These are phyloP conservation scores for Silurus meridionalis DNA, from an alignment of 2,113 vertebrate species.

Conservation along the genomic window DNA sequence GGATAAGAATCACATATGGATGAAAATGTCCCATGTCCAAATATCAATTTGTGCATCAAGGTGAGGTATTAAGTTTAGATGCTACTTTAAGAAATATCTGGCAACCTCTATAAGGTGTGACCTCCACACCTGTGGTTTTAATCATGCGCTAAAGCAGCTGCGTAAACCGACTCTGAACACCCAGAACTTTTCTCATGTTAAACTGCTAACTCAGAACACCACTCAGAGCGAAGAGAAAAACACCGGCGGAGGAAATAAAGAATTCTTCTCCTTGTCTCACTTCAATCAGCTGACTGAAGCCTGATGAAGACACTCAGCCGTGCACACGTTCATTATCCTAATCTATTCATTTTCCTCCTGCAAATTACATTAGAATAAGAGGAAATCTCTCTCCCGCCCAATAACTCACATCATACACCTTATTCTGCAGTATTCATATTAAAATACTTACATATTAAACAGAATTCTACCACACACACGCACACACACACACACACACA, in stretches of 20 bases:
- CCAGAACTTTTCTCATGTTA: neutral
- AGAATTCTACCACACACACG: too few relatives aligned
- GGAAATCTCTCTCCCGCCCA: neutral
- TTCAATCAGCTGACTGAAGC: constrained; percentile 16
- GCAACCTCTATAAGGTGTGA: neutral
- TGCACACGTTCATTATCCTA: constrained; percentile 17
- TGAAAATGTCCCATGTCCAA: too few relatives aligned
- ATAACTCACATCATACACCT: neutral
- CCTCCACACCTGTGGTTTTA: neutral
- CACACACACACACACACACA: too few relatives aligned
- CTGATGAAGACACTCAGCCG: neutral
- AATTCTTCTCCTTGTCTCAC: neutral
- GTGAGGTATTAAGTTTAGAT: too few relatives aligned
- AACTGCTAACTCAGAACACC: neutral
- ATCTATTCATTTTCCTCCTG: neutral
- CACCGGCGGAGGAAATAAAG: neutral
- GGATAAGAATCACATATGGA: too few relatives aligned
- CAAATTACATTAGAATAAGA: neutral
- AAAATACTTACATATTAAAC: neutral
- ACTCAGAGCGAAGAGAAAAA: neutral
- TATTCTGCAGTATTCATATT: neutral
- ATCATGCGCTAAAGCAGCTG: neutral
- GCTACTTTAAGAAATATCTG: too few relatives aligned
- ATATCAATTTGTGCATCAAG: too few relatives aligned
- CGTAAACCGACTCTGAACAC: neutral